Percentiles rank a stretch among this genome's conserved stretches.
Evolutionary conservation across 2,888 invertebrate genomes (phyloP).

Genomic region (Cantharis flavilabris): DNA sequence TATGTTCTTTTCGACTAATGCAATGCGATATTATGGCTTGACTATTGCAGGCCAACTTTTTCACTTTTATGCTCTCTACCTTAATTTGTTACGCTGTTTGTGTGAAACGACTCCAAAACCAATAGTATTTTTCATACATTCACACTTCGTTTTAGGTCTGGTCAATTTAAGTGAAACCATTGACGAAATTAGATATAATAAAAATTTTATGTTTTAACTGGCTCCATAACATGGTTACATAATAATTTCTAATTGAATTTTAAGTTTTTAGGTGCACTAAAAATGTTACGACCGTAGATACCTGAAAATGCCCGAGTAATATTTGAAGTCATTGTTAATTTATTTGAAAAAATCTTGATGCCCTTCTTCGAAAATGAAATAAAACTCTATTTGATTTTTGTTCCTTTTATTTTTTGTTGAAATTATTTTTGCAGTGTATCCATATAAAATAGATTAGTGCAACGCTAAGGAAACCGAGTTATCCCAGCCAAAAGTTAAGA

Average conservation of each 20-base stretch:
- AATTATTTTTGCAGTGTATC: conserved; percentile 23
- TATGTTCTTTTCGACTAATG: conserved; percentile 37
- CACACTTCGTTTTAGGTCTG: background rate
- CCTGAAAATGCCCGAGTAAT: background rate
- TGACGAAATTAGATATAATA: background rate
- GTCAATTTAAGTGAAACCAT: background rate
- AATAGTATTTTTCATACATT: background rate
- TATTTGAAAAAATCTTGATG: background rate
- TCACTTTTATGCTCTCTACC: conserved; percentile 6
- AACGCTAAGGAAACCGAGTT: conserved; percentile 23
- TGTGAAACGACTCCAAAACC: conserved; percentile 3
- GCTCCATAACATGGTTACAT: background rate
- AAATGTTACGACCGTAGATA: background rate
- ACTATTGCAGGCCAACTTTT: conserved; percentile 22
- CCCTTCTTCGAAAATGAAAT: background rate
- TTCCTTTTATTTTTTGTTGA: too few species aligned
- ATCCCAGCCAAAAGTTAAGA: conserved; percentile 22
- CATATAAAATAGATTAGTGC: conserved; percentile 15
- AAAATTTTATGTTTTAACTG: background rate
- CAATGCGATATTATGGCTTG: conserved; percentile 39
- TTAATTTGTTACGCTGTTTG: conserved; percentile 20
- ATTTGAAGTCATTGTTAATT: background rate
- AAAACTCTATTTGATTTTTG: too few species aligned
- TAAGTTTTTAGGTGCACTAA: background rate
- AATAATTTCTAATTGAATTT: background rate